phyloP scores from a whole-genome alignment of 2,888 invertebrate species.

The Notocelia uddmanniana region DNA sequence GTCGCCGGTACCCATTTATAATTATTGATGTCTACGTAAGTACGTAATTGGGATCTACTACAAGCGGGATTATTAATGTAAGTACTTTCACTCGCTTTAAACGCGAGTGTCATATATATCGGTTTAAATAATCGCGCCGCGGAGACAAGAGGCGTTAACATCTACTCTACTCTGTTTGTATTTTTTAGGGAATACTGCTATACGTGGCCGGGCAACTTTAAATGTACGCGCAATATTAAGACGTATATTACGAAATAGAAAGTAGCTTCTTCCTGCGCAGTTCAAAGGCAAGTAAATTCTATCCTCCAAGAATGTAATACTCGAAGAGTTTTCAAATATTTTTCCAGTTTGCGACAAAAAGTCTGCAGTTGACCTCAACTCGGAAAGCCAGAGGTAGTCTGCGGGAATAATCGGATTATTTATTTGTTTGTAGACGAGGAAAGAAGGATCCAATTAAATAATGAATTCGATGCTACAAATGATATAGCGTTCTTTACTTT shows the following conservation, averaged over 20 bases:
- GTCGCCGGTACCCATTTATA: too few relatives aligned
- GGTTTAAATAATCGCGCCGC: too few relatives aligned
- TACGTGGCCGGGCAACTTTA: neutral
- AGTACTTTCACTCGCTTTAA: too few relatives aligned
- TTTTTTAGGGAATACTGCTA: neutral
- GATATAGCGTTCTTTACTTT: neutral
- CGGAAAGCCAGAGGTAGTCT: neutral
- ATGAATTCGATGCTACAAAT: neutral
- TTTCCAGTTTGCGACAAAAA: conserved; percentile 31
- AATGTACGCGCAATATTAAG: neutral
- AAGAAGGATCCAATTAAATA: conserved; percentile 23
- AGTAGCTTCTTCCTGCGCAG: neutral
- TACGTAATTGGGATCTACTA: too few relatives aligned
- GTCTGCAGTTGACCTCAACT: neutral
- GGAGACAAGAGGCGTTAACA: too few relatives aligned
- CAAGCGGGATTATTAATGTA: too few relatives aligned
- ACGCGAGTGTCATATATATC: too few relatives aligned
- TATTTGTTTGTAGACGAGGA: conserved; percentile 5
- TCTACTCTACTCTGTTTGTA: too few relatives aligned
- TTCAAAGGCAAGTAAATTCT: conserved; percentile 11
- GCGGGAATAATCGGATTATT: conserved; percentile 17
- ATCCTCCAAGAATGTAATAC: conserved; percentile 23
- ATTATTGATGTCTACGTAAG: too few relatives aligned
- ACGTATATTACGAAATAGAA: neutral
- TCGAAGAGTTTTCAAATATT: conserved; percentile 25